These are phyloP conservation scores for Plagodis pulveraria DNA, from an alignment of 2,888 invertebrate species.

Conservation along the genomic window DNA sequence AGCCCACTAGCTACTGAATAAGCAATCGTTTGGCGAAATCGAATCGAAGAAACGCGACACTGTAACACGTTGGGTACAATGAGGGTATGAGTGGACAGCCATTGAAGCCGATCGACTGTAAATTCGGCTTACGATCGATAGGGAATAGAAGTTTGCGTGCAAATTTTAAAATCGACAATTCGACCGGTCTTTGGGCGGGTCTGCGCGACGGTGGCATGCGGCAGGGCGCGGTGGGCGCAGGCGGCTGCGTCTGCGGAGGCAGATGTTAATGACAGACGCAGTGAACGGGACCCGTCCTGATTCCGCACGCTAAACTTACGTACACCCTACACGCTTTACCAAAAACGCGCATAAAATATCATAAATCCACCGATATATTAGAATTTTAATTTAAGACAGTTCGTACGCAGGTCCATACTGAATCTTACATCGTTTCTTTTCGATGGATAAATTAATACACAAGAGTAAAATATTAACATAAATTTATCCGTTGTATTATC, in stretches of 20 bases:
- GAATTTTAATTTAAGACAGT: constrained; percentile 5
- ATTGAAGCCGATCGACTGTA: constrained; percentile 55
- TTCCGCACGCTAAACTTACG: constrained; percentile 12
- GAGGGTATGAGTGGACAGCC: constrained; percentile 18
- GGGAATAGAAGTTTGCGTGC: constrained; percentile 64
- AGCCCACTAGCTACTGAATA: constrained; percentile 63
- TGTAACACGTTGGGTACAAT: constrained; percentile 36
- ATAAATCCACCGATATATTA: constrained; percentile 1
- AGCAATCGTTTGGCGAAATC: constrained; percentile 69
- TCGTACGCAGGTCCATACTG: constrained; percentile 1
- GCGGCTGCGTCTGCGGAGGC: constrained; percentile 58
- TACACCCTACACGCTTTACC: constrained; percentile 9
- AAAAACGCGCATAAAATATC: constrained; percentile 16
- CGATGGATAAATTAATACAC: neutral
- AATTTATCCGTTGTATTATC: constrained; percentile 9
- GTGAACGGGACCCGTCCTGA: constrained; percentile 49
- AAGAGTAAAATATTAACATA: constrained; percentile 4
- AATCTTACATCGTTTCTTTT: neutral
- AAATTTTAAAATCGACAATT: constrained; percentile 53
- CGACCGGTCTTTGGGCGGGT: neutral
- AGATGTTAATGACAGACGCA: constrained; percentile 71
- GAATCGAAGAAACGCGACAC: constrained; percentile 54
- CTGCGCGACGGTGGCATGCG: constrained; percentile 30
- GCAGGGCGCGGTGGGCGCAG: constrained; percentile 30
- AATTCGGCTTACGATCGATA: constrained; percentile 58